Evolutionary conservation across 2,888 invertebrate species (phyloP), one percentile per base, ranked within the genome.

Genomic region (Agrilus cyanescens): DNA sequence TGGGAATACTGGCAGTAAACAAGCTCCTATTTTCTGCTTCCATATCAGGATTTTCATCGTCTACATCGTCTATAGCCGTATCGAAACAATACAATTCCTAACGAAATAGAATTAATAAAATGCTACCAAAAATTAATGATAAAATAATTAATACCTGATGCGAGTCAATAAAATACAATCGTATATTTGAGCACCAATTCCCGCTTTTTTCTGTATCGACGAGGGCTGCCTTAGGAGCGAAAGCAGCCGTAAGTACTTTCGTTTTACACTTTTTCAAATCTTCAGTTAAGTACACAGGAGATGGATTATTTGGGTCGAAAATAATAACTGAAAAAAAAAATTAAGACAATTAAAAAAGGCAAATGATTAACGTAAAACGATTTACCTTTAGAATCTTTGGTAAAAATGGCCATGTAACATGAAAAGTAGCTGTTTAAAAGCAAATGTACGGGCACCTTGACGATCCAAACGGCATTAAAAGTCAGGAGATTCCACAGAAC

Each of bases 401-500:
- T 81, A 49, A 82, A 73, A 12, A 76, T 75, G 2, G 82, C 84
- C 74, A 86, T 79, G 57, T 74, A 73, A 38, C 74, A 74, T 1
- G 80, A 76, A 37, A 72, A 66, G 1, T 76, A 74, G 63, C 87
- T 85, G 10, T 72, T 63, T 6, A 73, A 60, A 31, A 81, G 58
- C 33, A 69, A 60, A 10, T 65, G 55, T 2, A 74, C 62, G 30
- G 65, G 59, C 10, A 78, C 47, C 12, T 70, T 63, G 3, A 85
- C 81, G 31, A 73, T 62, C 86, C 87, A 87, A 18, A 72, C 68
- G 39, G 86, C 68, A 15, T 76, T 71, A n/a, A 83, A 65, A 1
- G 80, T 79, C 39, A 83, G 61, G 12, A 85, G 64, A 66, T 84
- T 82, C 85, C 85, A 85, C 2, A 82, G 80, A 3, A 74, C 74